phyloP scores from a whole-genome alignment of 2,888 invertebrate species.

The Junonia oenone region DNA sequence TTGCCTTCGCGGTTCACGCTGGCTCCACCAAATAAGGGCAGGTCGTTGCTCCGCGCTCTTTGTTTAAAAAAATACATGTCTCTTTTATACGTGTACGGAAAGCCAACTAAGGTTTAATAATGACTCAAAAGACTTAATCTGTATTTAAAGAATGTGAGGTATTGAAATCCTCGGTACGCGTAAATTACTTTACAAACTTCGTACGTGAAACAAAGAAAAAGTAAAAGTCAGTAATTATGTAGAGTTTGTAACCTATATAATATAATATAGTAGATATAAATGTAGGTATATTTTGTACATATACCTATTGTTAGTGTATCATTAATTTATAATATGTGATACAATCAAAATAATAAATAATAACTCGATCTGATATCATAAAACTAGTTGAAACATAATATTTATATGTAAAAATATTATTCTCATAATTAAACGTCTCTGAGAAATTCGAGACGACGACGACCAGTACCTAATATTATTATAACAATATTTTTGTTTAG shows the following conservation, averaged over 20 bases:
- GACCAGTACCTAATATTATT: conserved; percentile 15
- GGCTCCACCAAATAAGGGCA: conserved; percentile 66
- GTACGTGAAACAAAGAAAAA: conserved; percentile 22
- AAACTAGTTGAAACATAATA: conserved; percentile 8
- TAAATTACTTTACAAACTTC: conserved; percentile 29
- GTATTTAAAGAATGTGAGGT: conserved; percentile 41
- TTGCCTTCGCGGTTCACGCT: conserved; percentile 39
- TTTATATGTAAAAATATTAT: conserved; percentile 5
- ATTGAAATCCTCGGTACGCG: conserved; percentile 38
- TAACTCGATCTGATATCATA: background rate
- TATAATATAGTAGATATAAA: too few relatives aligned
- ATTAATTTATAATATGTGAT: background rate
- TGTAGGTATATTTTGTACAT: too few relatives aligned
- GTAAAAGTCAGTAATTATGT: conserved; percentile 2
- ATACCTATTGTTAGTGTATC: background rate
- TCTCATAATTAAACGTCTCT: conserved; percentile 16
- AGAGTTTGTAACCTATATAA: background rate
- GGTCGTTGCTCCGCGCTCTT: conserved; percentile 66
- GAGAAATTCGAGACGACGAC: conserved; percentile 23
- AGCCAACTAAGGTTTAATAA: conserved; percentile 52
- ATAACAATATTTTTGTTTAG: conserved; percentile 16
- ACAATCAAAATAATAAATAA: background rate
- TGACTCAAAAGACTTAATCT: conserved; percentile 43
- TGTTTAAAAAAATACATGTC: conserved; percentile 68
- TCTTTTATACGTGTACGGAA: conserved; percentile 57